Conservation (phyloP, 2,797 vertebrate genomes). For the Acanthurus tractus region DNA sequence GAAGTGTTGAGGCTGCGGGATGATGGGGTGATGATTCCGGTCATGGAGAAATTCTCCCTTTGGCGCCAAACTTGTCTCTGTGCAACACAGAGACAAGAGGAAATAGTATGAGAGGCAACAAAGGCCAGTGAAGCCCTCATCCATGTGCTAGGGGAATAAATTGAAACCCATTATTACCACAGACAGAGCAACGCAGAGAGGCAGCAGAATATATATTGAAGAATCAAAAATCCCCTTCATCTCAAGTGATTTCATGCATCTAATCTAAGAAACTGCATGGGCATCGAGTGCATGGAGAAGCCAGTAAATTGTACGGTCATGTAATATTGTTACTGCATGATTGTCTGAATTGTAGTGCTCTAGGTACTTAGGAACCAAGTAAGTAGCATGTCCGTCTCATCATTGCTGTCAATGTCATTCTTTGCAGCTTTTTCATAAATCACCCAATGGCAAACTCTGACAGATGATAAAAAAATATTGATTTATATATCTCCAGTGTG, state of each 20-base stretch:
- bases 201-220: conserved; percentile 33
- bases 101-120: conserved; percentile 65
- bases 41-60: conserved; percentile 65
- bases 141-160: conserved; percentile 66
- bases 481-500: conserved; percentile 21
- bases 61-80: conserved; percentile 58
- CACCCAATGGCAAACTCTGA: conserved; percentile 1
- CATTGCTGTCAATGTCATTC: background rate
- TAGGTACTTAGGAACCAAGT: conserved; percentile 22
- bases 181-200: conserved; percentile 43
- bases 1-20: conserved; percentile 36
- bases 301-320: conserved; percentile 14
- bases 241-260: conserved; percentile 46
- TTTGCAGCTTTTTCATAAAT: background rate
- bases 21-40: conserved; percentile 61
- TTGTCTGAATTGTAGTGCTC: conserved; percentile 19
- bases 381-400: conserved; percentile 1
- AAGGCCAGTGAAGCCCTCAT: conserved; percentile 61
- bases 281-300: background rate
- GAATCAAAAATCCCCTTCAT: conserved; percentile 12
- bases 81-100: conserved; percentile 46
- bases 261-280: conserved; percentile 45
- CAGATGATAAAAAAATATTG: conserved; percentile 39
- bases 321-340: conserved; percentile 26
- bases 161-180: conserved; percentile 68